Evolutionary conservation across 1,140 invertebrate species (phyloP), one percentile per base, ranked within the genome.

Genomic region (Pseudomyrmex cubaensis): DNA sequence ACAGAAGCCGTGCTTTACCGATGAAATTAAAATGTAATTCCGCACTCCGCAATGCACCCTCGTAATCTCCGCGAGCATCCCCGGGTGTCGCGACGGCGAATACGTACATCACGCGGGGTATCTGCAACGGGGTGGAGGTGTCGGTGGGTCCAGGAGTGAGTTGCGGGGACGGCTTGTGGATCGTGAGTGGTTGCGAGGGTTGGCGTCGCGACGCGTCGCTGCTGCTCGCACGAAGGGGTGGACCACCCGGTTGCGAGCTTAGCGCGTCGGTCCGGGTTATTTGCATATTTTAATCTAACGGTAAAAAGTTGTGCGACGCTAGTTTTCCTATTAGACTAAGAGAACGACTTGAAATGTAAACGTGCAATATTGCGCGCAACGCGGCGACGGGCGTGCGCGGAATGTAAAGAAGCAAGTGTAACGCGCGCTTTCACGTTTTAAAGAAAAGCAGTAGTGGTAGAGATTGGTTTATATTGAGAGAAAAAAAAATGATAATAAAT

Each of bases 11-110:
- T 35, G 82, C 56, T 67, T 82, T 61, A 82, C 82, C 85, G 87
- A 89, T 83, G 88, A 89, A 90, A 89, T 89, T 89, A 90, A 90
- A 90, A 90, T 85, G 88, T 87, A 90, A 87, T 90, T 90, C 70
- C 77, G 82, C 72, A 2, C 69, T 83, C 70, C 64, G 84, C 82
- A 61, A 83, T 61, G 85, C 80, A 56, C 67, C 61, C 87, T 70
- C 61, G 88, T 90, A 89, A 90, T 89, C 88, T 90, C 88, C 83
- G 76, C 76, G 82, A 63, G 74, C 77, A 54, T 52, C 20, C 25
- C 52, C 46, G 64, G 48, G 83, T 72, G 85, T 87, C 75, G 70
- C 64, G 72, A 50, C 80, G 62, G 52, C 64, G 83, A 59, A 80
- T 87, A 77, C 83, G 70, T 77, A 73, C 83, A 82, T 75, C 76